A percentile compares a stretch with the other conserved stretches of the same genome.
Evolutionary conservation across 2,797 vertebrate genomes (phyloP).

Genomic region (Acestrorhynchus altus): DNA sequence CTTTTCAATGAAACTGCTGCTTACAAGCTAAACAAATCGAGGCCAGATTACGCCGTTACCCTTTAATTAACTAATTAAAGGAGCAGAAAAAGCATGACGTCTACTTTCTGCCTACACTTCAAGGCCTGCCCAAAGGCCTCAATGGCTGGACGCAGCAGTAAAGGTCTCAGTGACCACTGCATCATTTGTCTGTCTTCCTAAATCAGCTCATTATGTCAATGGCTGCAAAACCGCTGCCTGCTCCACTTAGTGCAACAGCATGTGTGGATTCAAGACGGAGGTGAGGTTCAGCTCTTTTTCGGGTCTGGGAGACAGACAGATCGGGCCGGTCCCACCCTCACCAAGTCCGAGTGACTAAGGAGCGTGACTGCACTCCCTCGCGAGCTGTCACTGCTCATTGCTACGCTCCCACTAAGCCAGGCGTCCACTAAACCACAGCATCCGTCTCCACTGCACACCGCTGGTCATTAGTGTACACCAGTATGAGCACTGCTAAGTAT

Average conservation of each 20-base stretch:
- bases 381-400: neutral
- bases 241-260: neutral
- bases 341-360: constrained; percentile 18
- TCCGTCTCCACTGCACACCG: constrained; percentile 14
- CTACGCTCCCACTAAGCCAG: neutral
- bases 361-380: constrained; percentile 11
- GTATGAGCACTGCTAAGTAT: neutral
- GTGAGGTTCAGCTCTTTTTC: neutral
- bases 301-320: neutral
- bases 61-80: too few relatives aligned
- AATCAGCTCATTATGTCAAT: constrained; percentile 2
- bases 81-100: neutral
- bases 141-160: neutral
- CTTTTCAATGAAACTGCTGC: too few relatives aligned
- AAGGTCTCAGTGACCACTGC: neutral
- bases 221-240: neutral
- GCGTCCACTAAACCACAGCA: constrained; percentile 8
- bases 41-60: too few relatives aligned
- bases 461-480: constrained; percentile 9
- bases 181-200: neutral
- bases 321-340: neutral
- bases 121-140: neutral
- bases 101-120: neutral
- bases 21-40: too few relatives aligned
- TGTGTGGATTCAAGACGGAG: constrained; percentile 2